Evolutionary conservation across 2,888 invertebrate species (phyloP).

Genomic region (Gandaritis pyraliata): DNA sequence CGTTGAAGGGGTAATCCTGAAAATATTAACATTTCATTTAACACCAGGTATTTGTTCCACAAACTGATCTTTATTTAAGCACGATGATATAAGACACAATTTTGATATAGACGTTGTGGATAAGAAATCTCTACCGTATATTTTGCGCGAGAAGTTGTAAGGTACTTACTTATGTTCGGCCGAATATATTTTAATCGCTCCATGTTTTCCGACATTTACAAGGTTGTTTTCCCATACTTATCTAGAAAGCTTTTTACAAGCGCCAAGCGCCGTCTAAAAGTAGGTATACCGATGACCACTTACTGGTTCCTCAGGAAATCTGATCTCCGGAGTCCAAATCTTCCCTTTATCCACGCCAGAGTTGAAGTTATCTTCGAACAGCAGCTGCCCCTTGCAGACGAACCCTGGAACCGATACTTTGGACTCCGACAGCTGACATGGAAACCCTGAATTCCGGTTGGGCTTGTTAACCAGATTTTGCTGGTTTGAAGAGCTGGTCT

Average conservation of each 20-base stretch:
- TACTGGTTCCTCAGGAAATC: slow-evolving; percentile 86
- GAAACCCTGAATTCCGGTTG: slow-evolving; percentile 49
- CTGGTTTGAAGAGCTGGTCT: background rate
- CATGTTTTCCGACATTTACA: too few species aligned
- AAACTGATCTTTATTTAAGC: too few species aligned
- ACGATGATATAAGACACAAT: too few species aligned
- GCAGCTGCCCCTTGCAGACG: slow-evolving; percentile 83
- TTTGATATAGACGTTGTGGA: too few species aligned
- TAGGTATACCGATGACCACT: slow-evolving; percentile 44
- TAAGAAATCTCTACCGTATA: too few species aligned
- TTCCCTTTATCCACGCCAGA: slow-evolving; percentile 66
- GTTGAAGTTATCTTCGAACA: slow-evolving; percentile 87
- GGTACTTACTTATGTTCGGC: too few species aligned
- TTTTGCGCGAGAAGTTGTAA: too few species aligned
- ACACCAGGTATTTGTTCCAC: too few species aligned
- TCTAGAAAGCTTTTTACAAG: too few species aligned
- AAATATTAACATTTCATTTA: slow-evolving; percentile 22
- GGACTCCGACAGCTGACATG: slow-evolving; percentile 66
- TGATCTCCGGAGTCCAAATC: slow-evolving; percentile 84
- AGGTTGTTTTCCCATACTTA: too few species aligned
- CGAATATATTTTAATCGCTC: too few species aligned
- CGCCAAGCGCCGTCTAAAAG: too few species aligned
- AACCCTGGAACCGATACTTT: slow-evolving; percentile 64
- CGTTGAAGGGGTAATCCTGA: slow-evolving; percentile 89
- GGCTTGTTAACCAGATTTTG: slow-evolving; percentile 3